phyloP scores from a whole-genome alignment of 2,888 invertebrate species.

The Notodonta ziczac region DNA sequence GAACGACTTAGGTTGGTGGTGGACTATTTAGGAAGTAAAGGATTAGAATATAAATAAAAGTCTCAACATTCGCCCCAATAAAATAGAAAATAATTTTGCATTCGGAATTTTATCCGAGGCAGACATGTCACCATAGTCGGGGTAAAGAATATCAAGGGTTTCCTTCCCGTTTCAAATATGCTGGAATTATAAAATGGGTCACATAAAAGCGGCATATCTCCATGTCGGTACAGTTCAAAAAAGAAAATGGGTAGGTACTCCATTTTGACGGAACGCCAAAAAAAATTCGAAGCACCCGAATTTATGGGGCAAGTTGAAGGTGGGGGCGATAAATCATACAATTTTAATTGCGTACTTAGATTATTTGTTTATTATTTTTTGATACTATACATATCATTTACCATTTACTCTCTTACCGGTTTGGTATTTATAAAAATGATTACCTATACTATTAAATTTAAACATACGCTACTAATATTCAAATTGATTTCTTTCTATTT shows the following conservation, averaged over 20 bases:
- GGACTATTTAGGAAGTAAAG: no score
- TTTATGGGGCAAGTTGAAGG: constrained; percentile 24
- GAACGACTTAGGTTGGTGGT: no score
- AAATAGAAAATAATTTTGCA: not conserved
- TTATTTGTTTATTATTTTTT: not conserved
- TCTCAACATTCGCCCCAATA: not conserved
- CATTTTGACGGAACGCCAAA: constrained; percentile 55
- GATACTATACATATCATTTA: no score
- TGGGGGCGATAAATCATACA: constrained; percentile 27
- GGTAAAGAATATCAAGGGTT: not conserved
- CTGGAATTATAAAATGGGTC: constrained; percentile 40
- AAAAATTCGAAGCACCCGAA: constrained; percentile 41
- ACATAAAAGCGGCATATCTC: constrained; percentile 39
- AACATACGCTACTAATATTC: no score
- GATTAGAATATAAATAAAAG: no score
- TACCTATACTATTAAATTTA: no score
- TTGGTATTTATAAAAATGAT: no score
- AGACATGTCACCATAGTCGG: not conserved
- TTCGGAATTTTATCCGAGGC: not conserved
- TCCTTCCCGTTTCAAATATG: constrained; percentile 25
- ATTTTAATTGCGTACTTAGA: not conserved
- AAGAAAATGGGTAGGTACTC: constrained; percentile 60
- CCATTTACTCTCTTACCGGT: no score
- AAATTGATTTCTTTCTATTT: no score
- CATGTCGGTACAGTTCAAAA: constrained; percentile 39